These are phyloP conservation scores for Prionailurus viverrinus DNA, from an alignment of 2,113 vertebrate species.

Conservation along the genomic window DNA sequence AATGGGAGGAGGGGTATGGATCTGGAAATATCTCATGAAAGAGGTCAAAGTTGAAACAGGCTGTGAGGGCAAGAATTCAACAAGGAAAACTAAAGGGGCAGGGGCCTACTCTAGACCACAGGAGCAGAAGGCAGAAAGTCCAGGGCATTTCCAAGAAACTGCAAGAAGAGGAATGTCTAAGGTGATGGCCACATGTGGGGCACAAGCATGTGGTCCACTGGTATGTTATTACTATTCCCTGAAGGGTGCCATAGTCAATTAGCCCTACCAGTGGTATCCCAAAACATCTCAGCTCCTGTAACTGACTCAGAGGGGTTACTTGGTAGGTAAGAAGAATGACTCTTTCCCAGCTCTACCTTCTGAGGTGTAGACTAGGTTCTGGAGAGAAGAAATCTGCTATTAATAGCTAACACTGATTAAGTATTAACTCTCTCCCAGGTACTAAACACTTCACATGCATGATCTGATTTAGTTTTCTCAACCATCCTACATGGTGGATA, in stretches of 20 bases:
- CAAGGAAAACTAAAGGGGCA: background rate
- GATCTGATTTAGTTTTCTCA: background rate
- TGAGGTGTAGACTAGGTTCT: background rate
- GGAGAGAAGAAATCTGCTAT: background rate
- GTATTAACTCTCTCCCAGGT: background rate
- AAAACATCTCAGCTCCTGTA: background rate
- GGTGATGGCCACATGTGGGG: background rate
- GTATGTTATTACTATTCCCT: background rate
- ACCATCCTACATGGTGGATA: background rate
- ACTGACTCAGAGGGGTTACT: background rate
- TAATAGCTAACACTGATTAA: background rate
- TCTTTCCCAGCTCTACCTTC: background rate
- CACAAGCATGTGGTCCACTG: too few relatives aligned
- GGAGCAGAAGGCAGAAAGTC: background rate
- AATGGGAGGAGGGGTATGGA: background rate
- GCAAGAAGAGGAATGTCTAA: background rate
- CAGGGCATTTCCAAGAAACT: background rate
- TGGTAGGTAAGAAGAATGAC: background rate
- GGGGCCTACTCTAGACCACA: background rate
- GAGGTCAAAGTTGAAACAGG: background rate
- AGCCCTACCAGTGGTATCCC: background rate
- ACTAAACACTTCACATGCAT: background rate
- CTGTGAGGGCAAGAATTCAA: background rate
- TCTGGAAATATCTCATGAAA: constrained; percentile 2
- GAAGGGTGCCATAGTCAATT: background rate